phyloP scores from a whole-genome alignment of 2,888 invertebrate genomes.

The Andrena chrysosceles region DNA sequence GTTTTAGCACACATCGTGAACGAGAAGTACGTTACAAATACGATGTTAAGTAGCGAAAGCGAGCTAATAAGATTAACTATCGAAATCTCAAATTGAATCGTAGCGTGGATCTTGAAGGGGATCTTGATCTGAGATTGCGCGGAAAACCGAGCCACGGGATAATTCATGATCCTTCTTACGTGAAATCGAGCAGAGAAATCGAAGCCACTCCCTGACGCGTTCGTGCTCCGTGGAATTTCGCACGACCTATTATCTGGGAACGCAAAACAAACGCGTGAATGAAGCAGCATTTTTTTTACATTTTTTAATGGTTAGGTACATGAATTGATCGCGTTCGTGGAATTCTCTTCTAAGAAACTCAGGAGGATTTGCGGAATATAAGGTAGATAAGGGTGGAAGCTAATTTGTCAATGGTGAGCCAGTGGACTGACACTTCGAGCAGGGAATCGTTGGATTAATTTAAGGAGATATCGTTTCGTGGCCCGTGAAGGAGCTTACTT shows the following conservation, averaged over 20 bases:
- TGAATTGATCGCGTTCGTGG: too few relatives aligned
- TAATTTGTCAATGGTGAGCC: neutral
- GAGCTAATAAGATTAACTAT: too few relatives aligned
- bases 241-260: neutral
- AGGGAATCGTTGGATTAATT: neutral
- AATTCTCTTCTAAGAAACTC: too few relatives aligned
- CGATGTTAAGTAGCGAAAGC: neutral
- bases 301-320: too few relatives aligned
- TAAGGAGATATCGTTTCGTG: neutral
- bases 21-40: too few relatives aligned
- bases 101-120: neutral
- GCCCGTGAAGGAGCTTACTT: too few relatives aligned
- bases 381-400: neutral
- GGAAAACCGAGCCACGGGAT: slow-evolving; percentile 53
- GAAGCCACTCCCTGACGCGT: slow-evolving; percentile 26
- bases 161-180: slow-evolving; percentile 49
- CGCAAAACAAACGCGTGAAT: neutral
- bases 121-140: slow-evolving; percentile 33
- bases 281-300: neutral
- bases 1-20: too few relatives aligned
- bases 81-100: slow-evolving; percentile 5
- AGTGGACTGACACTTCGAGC: neutral
- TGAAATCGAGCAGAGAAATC: slow-evolving; percentile 50
- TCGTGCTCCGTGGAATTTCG: neutral
- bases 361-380: too few relatives aligned